A percentile compares a stretch with the other conserved stretches of the same genome.
Evolutionary conservation across 53 echinoderm and acorn worm genomes (phyloP).

Genomic region (Echinarachnius parma): DNA sequence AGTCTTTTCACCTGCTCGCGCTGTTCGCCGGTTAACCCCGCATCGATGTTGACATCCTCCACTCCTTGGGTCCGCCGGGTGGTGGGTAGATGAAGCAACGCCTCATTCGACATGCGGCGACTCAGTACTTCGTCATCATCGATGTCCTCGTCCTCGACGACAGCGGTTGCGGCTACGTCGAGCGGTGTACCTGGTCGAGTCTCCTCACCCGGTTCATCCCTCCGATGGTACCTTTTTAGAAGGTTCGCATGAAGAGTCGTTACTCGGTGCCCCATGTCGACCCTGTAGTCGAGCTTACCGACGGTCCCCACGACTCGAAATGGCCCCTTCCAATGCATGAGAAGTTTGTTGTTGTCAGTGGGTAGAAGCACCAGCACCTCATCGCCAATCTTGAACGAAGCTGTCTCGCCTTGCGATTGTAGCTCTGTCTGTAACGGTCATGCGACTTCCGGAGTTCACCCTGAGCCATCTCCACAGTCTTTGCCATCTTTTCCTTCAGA

Average conservation of each 20-base stretch:
- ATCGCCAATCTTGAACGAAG: conserved; percentile 44
- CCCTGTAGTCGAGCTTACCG: conserved; percentile 36
- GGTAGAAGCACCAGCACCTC: conserved; percentile 55
- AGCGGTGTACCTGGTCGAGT: neutral
- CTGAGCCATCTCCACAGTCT: conserved; percentile 39
- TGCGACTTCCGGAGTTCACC: conserved; percentile 53
- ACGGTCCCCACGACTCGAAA: conserved; percentile 30
- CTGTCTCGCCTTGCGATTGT: conserved; percentile 45
- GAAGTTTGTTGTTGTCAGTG: conserved; percentile 50
- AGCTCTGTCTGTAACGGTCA: conserved; percentile 38
- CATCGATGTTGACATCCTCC: conserved; percentile 29
- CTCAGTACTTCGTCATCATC: no score
- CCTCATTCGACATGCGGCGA: no score
- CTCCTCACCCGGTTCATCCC: conserved; percentile 9
- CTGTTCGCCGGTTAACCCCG: neutral
- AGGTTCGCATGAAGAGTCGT: conserved; percentile 65
- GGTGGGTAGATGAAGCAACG: no score
- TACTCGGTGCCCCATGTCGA: conserved; percentile 33
- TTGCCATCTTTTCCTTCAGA: conserved; percentile 44
- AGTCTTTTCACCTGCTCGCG: neutral
- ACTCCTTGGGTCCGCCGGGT: no score
- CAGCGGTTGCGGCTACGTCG: no score
- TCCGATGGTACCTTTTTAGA: conserved; percentile 42
- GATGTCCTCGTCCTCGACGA: no score
- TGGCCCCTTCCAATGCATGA: conserved; percentile 61